A percentile compares a stretch with the other conserved stretches of the same genome.
Conservation (phyloP, 2,797 vertebrate species). For the Cichlasoma orientale region DNA sequence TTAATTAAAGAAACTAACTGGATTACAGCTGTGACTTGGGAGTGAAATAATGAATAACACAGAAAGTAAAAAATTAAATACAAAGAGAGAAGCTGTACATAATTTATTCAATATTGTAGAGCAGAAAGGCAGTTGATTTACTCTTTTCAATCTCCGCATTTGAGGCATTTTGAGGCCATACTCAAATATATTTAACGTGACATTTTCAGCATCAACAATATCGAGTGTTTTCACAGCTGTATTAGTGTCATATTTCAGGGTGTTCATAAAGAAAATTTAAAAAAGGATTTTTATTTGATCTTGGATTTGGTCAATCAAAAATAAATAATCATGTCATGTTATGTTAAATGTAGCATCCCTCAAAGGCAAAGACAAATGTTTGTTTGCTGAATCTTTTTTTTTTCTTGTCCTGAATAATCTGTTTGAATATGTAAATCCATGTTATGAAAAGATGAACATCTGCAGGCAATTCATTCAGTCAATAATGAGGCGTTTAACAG, state of each 20-base stretch:
- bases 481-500: conserved; percentile 72
- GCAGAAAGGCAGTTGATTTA: background rate
- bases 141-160: conserved; percentile 1
- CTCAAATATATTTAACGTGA: background rate
- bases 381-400: conserved; percentile 47
- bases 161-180: background rate
- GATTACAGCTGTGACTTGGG: conserved; percentile 19
- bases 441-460: conserved; percentile 77
- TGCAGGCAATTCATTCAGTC: conserved; percentile 72
- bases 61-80: conserved; percentile 6
- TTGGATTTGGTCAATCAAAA: conserved; percentile 38
- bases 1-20: conserved; percentile 18
- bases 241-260: conserved; percentile 4
- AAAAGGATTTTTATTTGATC: conserved; percentile 19
- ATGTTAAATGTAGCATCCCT: conserved; percentile 58
- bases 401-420: conserved; percentile 58
- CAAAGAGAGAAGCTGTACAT: background rate
- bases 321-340: conserved; percentile 27
- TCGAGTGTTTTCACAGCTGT: background rate
- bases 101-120: background rate
- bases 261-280: no score
- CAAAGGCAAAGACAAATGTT: conserved; percentile 66
- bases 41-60: conserved; percentile 15
- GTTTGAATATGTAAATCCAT: conserved; percentile 73
- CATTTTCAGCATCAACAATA: background rate